Conservation (phyloP, 2,888 invertebrate genomes). For the Oligia latruncula region DNA sequence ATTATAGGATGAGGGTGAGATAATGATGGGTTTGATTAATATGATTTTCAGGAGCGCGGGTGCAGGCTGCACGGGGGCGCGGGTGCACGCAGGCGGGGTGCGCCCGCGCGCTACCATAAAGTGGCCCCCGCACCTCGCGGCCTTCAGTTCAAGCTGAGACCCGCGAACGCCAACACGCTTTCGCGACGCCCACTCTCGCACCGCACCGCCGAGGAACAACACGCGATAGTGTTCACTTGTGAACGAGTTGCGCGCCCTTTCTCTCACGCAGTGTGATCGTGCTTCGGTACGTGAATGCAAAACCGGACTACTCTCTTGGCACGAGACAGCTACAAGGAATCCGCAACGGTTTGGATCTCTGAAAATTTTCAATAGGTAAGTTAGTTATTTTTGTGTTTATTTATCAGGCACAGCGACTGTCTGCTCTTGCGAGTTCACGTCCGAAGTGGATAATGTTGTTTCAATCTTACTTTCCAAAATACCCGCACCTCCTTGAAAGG, state of each 20-base stretch:
- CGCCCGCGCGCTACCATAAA: slow-evolving; percentile 81
- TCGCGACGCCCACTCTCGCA: slow-evolving; percentile 84
- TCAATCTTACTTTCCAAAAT: slow-evolving; percentile 80
- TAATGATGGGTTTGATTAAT: slow-evolving; percentile 28
- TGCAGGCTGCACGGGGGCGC: slow-evolving; percentile 63
- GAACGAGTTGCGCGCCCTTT: slow-evolving; percentile 87
- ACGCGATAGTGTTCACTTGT: slow-evolving; percentile 85
- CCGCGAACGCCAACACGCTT: slow-evolving; percentile 84
- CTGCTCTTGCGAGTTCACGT: slow-evolving; percentile 79
- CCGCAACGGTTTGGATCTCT: slow-evolving; percentile 78
- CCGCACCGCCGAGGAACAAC: slow-evolving; percentile 79
- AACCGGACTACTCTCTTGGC: slow-evolving; percentile 87
- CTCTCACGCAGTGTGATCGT: slow-evolving; percentile 89
- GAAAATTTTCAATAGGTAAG: slow-evolving; percentile 82
- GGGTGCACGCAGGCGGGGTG: slow-evolving; percentile 77
- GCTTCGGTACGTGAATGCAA: slow-evolving; percentile 88
- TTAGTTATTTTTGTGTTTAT: slow-evolving; percentile 64
- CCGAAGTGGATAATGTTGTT: slow-evolving; percentile 69
- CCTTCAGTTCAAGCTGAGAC: slow-evolving; percentile 87
- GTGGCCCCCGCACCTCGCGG: slow-evolving; percentile 88
- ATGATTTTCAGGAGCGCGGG: slow-evolving; percentile 59
- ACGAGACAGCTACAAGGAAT: slow-evolving; percentile 81
- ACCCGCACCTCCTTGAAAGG: slow-evolving; percentile 74
- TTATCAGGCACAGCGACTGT: slow-evolving; percentile 78
- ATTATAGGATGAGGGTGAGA: slow-evolving; percentile 19